Evolutionary conservation across 2,888 invertebrate species (phyloP), one percentile per base, ranked within the genome.

Genomic region (Latrodectus elegans): DNA sequence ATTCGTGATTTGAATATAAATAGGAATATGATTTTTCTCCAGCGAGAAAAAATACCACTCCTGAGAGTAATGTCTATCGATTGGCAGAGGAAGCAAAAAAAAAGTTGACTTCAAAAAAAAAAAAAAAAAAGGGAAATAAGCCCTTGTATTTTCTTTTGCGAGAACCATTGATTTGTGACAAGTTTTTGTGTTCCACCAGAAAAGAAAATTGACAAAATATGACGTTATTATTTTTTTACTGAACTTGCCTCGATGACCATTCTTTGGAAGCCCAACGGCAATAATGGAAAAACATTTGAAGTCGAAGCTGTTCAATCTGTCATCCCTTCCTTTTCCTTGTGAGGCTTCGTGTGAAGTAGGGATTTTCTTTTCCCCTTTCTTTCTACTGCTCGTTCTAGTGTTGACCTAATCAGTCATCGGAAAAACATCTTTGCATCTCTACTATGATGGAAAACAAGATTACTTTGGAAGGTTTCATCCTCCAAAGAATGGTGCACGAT

Each of bases 261-360:
- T 84, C 78, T 65, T 72, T 52, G 17, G 64, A 65, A 84, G 38
- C 77, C 49, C 72, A 55, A 75, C 53, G 73, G 72, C 72, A 78
- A 67, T 78, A 84, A 84, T 84, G 84, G 72, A 78, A 84, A 84
- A 84, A 84, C 77, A 84, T 78, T 77, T 78, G 78, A 84, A 73
- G 84, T 84, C 77, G 53, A 55, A 73, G 77, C 67, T 65, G 78
- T 84, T 78, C 65, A 84, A 78, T 78, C 84, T 73, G 77, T 78
- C 77, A 84, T 78, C 64, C 38, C 38, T 38, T 38, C 38, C 38
- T 38, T 38, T 38, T 38, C 4, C 38, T 38, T 38, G 38, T 38
- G 38, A 38, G 4, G 38, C 38, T 38, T 82, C 75, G 60, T 17
- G 67, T 55, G 55, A 82, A 82, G 70, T 68, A 17, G n/a, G 49